Evolutionary conservation across 2,888 invertebrate species (phyloP).

Genomic region (Allophyes oxyacanthae): DNA sequence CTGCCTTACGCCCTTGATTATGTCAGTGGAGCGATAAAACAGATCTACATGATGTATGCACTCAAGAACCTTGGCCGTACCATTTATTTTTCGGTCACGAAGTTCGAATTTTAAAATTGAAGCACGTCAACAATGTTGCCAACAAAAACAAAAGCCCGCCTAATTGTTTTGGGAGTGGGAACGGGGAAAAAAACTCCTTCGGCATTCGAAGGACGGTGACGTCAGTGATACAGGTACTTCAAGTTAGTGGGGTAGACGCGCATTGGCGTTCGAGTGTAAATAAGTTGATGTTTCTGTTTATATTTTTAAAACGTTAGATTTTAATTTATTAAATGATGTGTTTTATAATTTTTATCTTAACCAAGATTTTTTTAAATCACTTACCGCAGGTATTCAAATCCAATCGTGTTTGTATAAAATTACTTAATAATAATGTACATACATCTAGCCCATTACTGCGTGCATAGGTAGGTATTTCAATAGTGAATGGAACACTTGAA

Average conservation of each 20-base stretch:
- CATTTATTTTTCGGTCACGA: slow-evolving; percentile 50
- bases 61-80: slow-evolving; percentile 44
- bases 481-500: slow-evolving; percentile 42
- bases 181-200: slow-evolving; percentile 71
- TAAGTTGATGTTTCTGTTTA: slow-evolving; percentile 4
- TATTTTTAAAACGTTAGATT: background rate
- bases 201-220: slow-evolving; percentile 84
- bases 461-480: slow-evolving; percentile 23
- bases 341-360: too few relatives aligned
- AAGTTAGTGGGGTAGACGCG: slow-evolving; percentile 55
- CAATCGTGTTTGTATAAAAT: slow-evolving; percentile 1
- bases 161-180: slow-evolving; percentile 79
- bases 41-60: slow-evolving; percentile 46
- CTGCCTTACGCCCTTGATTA: slow-evolving; percentile 33
- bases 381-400: slow-evolving; percentile 17
- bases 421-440: slow-evolving; percentile 14
- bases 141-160: slow-evolving; percentile 77
- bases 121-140: slow-evolving; percentile 63
- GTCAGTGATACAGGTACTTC: slow-evolving; percentile 76
- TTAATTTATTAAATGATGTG: background rate
- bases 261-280: slow-evolving; percentile 60
- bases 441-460: slow-evolving; percentile 6
- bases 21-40: slow-evolving; percentile 38
- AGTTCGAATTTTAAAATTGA: slow-evolving; percentile 57
- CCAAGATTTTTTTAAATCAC: slow-evolving; percentile 18